These are phyloP conservation scores for Rhegmatorhina hoffmannsi DNA, from an alignment of 2,113 vertebrate genomes.

Conservation along the genomic window DNA sequence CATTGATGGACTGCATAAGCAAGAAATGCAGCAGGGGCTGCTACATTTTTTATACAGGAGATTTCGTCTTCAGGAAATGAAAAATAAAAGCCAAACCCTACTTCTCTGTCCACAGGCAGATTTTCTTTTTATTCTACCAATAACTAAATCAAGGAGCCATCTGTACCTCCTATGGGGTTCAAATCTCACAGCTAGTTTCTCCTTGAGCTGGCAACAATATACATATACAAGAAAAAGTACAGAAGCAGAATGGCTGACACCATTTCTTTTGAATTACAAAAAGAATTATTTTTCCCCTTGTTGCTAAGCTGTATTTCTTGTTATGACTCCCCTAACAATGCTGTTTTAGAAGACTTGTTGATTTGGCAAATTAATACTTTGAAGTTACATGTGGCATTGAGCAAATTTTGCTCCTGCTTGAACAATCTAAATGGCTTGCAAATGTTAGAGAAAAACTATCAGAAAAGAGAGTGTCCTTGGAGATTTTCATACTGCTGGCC, in stretches of 20 bases:
- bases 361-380: not conserved
- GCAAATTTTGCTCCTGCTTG: not conserved
- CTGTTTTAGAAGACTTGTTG: not conserved
- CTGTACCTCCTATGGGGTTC: not conserved
- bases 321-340: not conserved
- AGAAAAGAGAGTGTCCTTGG: not conserved
- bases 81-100: not conserved
- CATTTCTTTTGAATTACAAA: not conserved
- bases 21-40: not conserved
- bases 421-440: not conserved
- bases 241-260: not conserved
- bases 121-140: constrained; percentile 1
- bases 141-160: constrained; percentile 16
- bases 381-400: not conserved
- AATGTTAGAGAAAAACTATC: not conserved
- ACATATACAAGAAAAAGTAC: not conserved
- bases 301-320: not conserved
- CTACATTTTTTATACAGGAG: not conserved
- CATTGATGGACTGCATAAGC: not conserved
- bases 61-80: not conserved
- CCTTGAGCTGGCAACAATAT: not conserved
- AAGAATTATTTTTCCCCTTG: not conserved
- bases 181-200: not conserved
- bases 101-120: not conserved
- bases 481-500: not conserved